Conservation (phyloP, 2,888 invertebrate species). For the Fragum whitleyi region DNA sequence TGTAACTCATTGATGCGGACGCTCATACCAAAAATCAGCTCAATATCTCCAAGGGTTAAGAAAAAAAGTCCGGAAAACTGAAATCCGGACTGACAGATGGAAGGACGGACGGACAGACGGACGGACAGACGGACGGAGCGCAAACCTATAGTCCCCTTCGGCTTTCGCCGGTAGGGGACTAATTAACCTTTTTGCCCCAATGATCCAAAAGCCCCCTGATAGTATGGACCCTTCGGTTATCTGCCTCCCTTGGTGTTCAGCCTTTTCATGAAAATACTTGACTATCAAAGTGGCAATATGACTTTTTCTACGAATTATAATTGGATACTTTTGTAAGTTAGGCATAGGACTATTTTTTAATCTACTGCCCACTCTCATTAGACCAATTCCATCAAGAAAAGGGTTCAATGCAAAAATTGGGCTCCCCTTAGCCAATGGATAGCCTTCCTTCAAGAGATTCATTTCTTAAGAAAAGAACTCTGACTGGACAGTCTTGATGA, state of each 20-base stretch:
- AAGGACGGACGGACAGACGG: too few species aligned
- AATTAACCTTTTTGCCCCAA: not conserved
- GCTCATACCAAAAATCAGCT: too few species aligned
- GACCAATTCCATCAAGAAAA: not conserved
- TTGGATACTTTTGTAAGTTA: not conserved
- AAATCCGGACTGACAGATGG: too few species aligned
- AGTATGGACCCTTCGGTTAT: not conserved
- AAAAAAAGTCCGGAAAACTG: too few species aligned
- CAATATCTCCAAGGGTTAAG: too few species aligned
- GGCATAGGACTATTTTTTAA: not conserved
- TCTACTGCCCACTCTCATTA: not conserved
- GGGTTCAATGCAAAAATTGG: not conserved
- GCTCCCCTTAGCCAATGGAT: not conserved
- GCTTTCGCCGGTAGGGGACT: too few species aligned
- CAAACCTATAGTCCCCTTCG: too few species aligned
- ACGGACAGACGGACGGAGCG: too few species aligned
- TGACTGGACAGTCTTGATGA: not conserved
- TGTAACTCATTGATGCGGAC: too few species aligned
- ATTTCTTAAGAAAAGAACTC: not conserved
- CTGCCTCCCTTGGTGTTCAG: not conserved
- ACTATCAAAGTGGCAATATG: not conserved
- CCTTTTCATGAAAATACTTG: not conserved
- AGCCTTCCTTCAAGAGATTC: not conserved
- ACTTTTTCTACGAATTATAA: not conserved
- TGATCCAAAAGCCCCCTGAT: slow-evolving; percentile 1